Evolutionary conservation across 2,113 vertebrate genomes (phyloP), one percentile per base, ranked within the genome.

Genomic region (Passer domesticus): DNA sequence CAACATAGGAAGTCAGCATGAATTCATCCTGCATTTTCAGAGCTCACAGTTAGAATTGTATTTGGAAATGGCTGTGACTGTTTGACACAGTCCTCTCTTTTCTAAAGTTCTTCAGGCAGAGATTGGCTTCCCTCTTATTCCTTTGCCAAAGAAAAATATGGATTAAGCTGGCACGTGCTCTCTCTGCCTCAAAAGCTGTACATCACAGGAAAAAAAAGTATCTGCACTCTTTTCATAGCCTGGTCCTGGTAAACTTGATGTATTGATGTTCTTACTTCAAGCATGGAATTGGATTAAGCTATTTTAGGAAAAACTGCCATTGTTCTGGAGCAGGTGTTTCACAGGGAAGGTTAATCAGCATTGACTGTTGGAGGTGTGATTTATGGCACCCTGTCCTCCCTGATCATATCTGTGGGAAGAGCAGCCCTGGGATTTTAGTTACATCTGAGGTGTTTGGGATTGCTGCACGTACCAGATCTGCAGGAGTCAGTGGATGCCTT

Each of bases 81-180:
- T 47, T 68, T 8, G 12, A 27, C 11, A 23, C 7, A 28, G 28
- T 24, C 19, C 14, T 81, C 41, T 62, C 24, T n/a, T 49, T 37
- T 60, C 30, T 4, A 0, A 27, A 84, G 25, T 35, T 46, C 44
- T 3, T n/a, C 25, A 47, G 47, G 28, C n/a, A 9, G 15, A 63
- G 23, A 33, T 78, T 49, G 39, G 55, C 19, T 68, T 89, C 21
- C 20, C 8, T 76, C 22, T 70, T 55, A 23, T 4, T 83, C 62
- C 12, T 73, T 27, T 69, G 17, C 27, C 7, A 35, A 49, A 82
- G 19, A 64, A 68, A 30, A 67, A 11, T 15, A 8, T 12, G 17
- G 6, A 35, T 78, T 59, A n/a, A 66, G n/a, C n/a, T 4, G 15
- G 30, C 55, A n/a, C 1, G 0, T 50, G 4, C 8, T 64, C 28